Evolutionary conservation across 2,888 invertebrate genomes (phyloP).

Genomic region (Malthinus flaveolus): DNA sequence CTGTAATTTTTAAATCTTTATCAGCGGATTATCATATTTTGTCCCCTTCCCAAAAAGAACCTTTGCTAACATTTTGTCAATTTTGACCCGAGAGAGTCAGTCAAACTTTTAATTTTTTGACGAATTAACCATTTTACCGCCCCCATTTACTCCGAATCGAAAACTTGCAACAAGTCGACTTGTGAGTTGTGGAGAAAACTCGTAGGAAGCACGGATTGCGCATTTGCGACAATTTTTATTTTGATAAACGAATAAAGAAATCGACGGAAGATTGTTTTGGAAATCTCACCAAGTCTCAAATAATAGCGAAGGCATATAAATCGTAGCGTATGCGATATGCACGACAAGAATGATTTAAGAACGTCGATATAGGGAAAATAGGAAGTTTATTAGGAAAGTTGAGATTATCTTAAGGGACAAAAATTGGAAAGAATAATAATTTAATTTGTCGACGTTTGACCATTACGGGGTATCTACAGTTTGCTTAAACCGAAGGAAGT

Average conservation of each 20-base stretch:
- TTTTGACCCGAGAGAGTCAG: too few relatives aligned
- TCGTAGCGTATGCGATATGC: conserved; percentile 34
- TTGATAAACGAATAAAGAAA: neutral
- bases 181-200: too few relatives aligned
- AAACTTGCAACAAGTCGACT: too few relatives aligned
- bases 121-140: too few relatives aligned
- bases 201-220: too few relatives aligned
- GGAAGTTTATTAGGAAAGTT: conserved; percentile 37
- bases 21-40: too few relatives aligned
- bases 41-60: too few relatives aligned
- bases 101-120: too few relatives aligned
- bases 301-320: conserved; percentile 32
- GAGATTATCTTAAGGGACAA: conserved; percentile 37
- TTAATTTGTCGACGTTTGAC: conserved; percentile 14
- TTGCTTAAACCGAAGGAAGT: conserved; percentile 3
- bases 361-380: conserved; percentile 34
- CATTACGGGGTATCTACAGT: neutral
- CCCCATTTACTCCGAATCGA: too few relatives aligned
- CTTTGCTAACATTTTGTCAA: too few relatives aligned
- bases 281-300: conserved; percentile 17
- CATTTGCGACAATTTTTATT: too few relatives aligned
- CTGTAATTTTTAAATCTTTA: too few relatives aligned
- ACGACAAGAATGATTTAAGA: conserved; percentile 32
- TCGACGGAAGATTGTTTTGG: conserved; percentile 5
- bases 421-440: conserved; percentile 21